Base-by-base conservation (phyloP, 1,140 invertebrate genomes). In the Cyclina sinensis region DNA sequence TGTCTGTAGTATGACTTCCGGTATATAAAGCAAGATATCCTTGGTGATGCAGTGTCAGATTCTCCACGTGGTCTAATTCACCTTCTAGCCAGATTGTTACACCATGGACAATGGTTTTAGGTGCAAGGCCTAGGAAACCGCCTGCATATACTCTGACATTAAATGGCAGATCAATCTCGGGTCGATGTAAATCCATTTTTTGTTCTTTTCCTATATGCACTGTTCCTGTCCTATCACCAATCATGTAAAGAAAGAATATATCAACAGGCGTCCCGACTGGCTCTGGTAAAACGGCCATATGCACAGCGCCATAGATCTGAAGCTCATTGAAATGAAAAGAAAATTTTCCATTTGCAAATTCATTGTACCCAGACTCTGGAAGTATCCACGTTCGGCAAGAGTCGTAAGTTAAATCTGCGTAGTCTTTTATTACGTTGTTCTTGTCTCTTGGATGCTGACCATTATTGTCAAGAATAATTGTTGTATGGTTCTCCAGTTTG, bases 91-190 rank as follows among this genome's bases (percentile, higher is more conserved):
- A 94, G 35, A 94, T 91, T 35, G 82, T 91, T 14, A 94, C 92
- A 73, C 78, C 88, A 89, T 93, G 92, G 14, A 94, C 80, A 74
- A 93, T 91, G 27, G 93, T 93, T 14, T 90, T 59, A 12, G 92
- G 90, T 16, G 91, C 93, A 4, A 94, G 87, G 30, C 92, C 93
- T 7, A 93, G 51, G 73, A 90, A 94, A 18, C 82, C 91, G 0
- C 91, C 92, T 51, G 46, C 5, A 76, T 94, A 94, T 11, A 91
- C 93, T 57, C 92, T 78, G 1, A 90, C 91, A 82, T 84, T 94
- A 79, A 94, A 94, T 7, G 93, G 92, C 5, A 94, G 88, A 86
- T 94, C 92, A 70, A 94, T 94, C 70, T 93, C 92, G 0, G 86
- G 70, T 87, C 93, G 79, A 0, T 91, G 54, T 2, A 94, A 68